These are phyloP conservation scores for Lepidocolaptes lacrymiger DNA, from an alignment of 2,797 vertebrate species.

Conservation along the genomic window DNA sequence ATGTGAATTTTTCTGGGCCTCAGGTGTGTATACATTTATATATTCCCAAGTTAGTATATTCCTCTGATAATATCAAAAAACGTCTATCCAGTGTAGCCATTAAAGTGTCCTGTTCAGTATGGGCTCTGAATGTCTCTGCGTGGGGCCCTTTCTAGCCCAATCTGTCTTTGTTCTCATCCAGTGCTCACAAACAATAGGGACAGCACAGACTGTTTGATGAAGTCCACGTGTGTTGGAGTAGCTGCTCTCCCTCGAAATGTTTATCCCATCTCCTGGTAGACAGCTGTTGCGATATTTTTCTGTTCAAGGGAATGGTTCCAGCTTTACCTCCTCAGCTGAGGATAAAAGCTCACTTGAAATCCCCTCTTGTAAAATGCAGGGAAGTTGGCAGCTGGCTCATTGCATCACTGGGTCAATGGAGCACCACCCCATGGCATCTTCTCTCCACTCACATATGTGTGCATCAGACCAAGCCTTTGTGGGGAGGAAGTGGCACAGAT, in stretches of 20 bases:
- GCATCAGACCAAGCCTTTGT: neutral
- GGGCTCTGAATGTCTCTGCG: constrained; percentile 24
- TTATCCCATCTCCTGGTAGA: neutral
- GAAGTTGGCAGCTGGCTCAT: neutral
- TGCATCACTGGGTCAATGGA: neutral
- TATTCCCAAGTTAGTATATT: neutral
- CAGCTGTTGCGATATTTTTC: neutral
- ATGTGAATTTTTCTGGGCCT: neutral
- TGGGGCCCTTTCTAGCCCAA: constrained; percentile 59
- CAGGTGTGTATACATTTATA: neutral
- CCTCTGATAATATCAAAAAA: neutral
- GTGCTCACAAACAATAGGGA: constrained; percentile 52
- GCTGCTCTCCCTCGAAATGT: neutral
- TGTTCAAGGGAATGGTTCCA: neutral
- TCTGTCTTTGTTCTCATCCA: constrained; percentile 62
- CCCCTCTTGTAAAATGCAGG: neutral
- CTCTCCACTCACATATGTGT: neutral
- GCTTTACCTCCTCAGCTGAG: neutral
- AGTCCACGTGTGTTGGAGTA: neutral
- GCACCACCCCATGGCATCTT: neutral
- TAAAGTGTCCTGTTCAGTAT: constrained; percentile 14
- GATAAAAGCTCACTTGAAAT: neutral
- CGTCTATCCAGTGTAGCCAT: neutral
- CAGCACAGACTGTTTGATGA: constrained; percentile 30
- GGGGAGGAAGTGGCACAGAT: neutral